Evolutionary conservation across 2,888 invertebrate genomes (phyloP), one percentile per base, ranked within the genome.

Genomic region (Pyrrhia umbra): DNA sequence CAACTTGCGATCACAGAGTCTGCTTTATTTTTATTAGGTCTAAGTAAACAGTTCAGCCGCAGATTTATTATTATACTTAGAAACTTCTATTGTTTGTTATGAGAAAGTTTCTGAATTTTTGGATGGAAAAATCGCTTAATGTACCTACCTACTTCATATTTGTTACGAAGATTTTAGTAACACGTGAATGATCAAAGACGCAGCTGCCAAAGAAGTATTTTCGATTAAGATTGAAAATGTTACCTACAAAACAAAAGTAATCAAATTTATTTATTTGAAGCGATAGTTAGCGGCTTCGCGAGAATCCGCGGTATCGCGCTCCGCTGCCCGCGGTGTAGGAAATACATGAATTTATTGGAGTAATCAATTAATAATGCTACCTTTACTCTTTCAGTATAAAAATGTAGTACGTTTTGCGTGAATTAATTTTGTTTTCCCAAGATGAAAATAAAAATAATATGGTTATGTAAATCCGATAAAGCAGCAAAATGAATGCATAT

Each of bases 1-100:
- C 37, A 61, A 49, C 56, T 71, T 52, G 39, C 49, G 51, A 72
- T 61, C 62, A 47, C 51, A 37, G 65, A 57, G 15, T 66, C 47
- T 27, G 27, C 42, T 58, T 68, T 71, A 71, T 69, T 69, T 69
- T 64, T 64, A 57, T 70, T 70, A 15, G 58, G 21, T 54, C 25
- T 10, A 60, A 50, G 67, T 58, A 70, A 68, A 65, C 54, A 66
- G 49, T 45, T 18, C 43, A 23, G 42, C 66, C 49, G 13, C 46
- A 65, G 51, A 71, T 65, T 71, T 71, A 68, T 71, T 68, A 68
- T 64, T 58, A 49, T 71, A n/a, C n/a, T 65, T 47, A 47, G 58
- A 58, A 68, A 71, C 72, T 68, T 52, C 30, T 52, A 49, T 34
- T 52, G 39, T 27, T 52, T 52, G 34, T 23, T 50, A 40, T 15